Evolutionary conservation across 2,797 vertebrate genomes (phyloP).

Genomic region (Tragopan temminckii): DNA sequence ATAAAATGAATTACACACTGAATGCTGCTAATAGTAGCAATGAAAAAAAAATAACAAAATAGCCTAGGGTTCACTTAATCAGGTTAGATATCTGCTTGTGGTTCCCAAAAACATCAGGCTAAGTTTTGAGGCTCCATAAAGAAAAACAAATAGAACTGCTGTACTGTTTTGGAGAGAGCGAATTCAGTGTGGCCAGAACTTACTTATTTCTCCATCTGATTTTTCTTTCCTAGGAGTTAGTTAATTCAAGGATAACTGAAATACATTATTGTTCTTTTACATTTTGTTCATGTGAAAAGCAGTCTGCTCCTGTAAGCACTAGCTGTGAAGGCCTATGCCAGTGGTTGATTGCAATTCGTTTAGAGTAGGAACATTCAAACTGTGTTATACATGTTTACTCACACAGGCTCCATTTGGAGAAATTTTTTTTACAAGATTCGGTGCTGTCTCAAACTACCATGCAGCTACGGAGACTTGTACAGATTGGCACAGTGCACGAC

Average conservation of each 20-base stretch:
- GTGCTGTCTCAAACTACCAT: background rate
- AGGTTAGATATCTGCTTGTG: background rate
- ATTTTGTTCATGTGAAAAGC: background rate
- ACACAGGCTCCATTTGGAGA: background rate
- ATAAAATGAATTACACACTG: background rate
- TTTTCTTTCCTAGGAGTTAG: background rate
- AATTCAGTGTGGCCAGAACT: background rate
- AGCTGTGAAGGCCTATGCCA: background rate
- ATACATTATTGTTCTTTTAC: background rate
- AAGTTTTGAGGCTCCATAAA: background rate
- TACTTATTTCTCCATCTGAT: background rate
- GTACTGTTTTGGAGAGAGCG: rapidly evolving
- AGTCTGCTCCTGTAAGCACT: background rate
- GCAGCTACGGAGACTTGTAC: background rate
- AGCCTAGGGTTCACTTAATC: background rate
- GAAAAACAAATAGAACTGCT: background rate
- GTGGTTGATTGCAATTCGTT: background rate
- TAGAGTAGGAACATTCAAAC: background rate
- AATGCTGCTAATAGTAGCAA: background rate
- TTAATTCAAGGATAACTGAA: background rate
- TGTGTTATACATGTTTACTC: background rate
- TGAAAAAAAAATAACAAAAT: background rate
- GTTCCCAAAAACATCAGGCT: background rate
- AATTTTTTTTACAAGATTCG: background rate
- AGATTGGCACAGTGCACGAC: background rate